These are phyloP conservation scores for Oceanodroma tethys DNA, from an alignment of 2,113 vertebrate species.

Conservation along the genomic window DNA sequence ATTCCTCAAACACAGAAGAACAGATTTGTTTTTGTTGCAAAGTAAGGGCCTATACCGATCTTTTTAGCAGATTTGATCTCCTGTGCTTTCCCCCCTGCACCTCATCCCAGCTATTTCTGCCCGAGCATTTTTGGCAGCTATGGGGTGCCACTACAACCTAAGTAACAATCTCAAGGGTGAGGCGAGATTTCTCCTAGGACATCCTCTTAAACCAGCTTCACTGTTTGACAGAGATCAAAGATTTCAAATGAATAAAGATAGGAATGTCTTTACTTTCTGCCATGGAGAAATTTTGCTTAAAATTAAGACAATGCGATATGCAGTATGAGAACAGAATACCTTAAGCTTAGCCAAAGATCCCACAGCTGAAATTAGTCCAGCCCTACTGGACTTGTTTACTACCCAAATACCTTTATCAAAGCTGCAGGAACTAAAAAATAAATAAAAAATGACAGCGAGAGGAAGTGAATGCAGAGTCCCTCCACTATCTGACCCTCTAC, in stretches of 20 bases:
- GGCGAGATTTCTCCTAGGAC: neutral
- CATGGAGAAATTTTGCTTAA: neutral
- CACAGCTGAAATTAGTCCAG: neutral
- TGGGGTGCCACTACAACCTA: neutral
- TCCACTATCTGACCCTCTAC: neutral
- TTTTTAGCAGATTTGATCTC: neutral
- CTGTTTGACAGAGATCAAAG: neutral
- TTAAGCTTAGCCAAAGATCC: neutral
- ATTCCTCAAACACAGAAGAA: neutral
- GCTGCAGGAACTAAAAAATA: neutral
- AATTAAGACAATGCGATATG: accelerated
- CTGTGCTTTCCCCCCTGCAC: neutral
- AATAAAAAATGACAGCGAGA: neutral
- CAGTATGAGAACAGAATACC: neutral
- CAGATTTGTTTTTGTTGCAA: neutral
- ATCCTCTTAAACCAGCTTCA: neutral
- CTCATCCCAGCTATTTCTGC: neutral
- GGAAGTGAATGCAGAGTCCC: neutral
- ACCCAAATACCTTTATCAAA: neutral
- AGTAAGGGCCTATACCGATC: neutral
- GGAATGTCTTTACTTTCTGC: neutral
- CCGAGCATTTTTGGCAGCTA: neutral
- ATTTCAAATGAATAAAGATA: accelerated
- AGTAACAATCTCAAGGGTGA: neutral
- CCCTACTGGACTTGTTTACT: neutral